Evolutionary conservation across 2,797 vertebrate genomes (phyloP), one percentile per base, ranked within the genome.

Genomic region (Notoglanidium macrostoma): DNA sequence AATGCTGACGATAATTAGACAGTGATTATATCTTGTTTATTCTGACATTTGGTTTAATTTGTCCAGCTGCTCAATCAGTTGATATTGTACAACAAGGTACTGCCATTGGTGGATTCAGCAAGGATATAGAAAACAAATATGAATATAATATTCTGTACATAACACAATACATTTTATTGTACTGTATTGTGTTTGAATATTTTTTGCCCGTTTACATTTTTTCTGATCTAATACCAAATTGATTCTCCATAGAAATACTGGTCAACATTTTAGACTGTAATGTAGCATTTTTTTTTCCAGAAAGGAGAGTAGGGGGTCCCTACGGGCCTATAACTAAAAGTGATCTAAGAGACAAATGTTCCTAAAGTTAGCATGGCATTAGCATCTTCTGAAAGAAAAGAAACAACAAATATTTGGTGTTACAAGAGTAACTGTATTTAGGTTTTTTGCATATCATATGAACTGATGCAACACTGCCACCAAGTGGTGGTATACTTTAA

Each of bases 381-480:
- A 55, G 40, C 3, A 1, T 61, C 12, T 61, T 80, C n/a, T 19
- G n/a, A 67, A 83, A 83, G n/a, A 32, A 32, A 67, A 51, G 1
- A 49, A 51, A 67, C 57, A 32, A 29, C 26, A 49, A n/a, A 44
- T 81, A 63, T 11, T 1, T 14, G 21, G 81, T 83, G 73, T 87
- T 72, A n/a, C 17, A 77, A 77, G 72, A 65, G 19, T 19, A 82
- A 51, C 55, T 26, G 59, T 15, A 59, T 67, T 76, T 76, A 49
- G 40, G 51, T 29, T 68, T 51, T 57, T 49, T 3, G 5, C 14
- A 2, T 76, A 29, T 29, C 21, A 15, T 21, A 84, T 32, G 59
- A 15, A 88, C 57, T 84, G 32, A 54, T 67, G 87, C 35, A 73
- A 26, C 85, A 90, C 86, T 91, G 90, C 92, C 92, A 89, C 90